Evolutionary conservation across 2,797 vertebrate genomes (phyloP).

Genomic region (Agapornis canus): DNA sequence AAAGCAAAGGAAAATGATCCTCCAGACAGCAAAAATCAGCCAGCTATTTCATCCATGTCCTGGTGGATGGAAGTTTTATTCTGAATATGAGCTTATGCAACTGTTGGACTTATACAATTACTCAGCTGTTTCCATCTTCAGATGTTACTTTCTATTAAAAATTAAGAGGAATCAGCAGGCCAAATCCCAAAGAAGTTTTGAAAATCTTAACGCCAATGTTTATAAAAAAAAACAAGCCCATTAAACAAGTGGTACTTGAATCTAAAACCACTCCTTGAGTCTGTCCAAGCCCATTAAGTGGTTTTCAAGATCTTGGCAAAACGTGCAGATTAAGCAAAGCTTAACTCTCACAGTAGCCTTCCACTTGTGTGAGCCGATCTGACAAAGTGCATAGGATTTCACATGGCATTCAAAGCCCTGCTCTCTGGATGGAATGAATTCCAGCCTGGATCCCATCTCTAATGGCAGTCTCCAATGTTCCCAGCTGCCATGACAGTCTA

Average conservation of each 20-base stretch:
- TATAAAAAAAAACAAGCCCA: constrained; percentile 21
- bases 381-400: not conserved
- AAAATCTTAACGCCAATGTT: constrained; percentile 12
- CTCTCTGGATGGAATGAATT: not conserved
- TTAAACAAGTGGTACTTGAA: constrained; percentile 42
- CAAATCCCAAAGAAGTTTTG: constrained; percentile 29
- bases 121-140: not conserved
- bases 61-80: not conserved
- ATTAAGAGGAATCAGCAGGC: constrained; percentile 6
- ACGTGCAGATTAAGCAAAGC: not conserved
- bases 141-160: constrained; percentile 36
- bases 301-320: constrained; percentile 55
- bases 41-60: not conserved
- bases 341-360: constrained; percentile 6
- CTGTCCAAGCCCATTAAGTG: constrained; percentile 40
- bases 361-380: not conserved
- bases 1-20: not conserved
- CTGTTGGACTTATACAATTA: not conserved
- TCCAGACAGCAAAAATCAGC: not conserved
- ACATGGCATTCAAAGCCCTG: not conserved
- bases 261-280: not conserved
- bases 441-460: not conserved
- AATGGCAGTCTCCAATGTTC: not conserved
- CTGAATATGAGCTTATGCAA: not conserved
- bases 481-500: not conserved